These are phyloP conservation scores for Actias luna DNA, from an alignment of 2,888 invertebrate genomes.

Conservation along the genomic window DNA sequence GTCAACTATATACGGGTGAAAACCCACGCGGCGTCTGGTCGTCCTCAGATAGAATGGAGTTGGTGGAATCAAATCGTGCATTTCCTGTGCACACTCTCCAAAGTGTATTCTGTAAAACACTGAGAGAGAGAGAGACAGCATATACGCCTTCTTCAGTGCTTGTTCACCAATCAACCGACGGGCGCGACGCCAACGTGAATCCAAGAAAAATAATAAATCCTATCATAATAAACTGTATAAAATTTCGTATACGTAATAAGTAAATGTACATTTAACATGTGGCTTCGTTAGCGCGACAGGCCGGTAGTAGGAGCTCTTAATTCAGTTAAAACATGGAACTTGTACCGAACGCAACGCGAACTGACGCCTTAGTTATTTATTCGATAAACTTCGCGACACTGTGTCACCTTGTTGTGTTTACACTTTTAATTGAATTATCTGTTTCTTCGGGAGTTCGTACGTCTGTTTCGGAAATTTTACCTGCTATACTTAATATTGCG, in stretches of 20 bases:
- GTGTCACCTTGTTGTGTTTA: constrained; percentile 20
- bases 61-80: too few relatives aligned
- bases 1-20: too few relatives aligned
- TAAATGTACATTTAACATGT: constrained; percentile 31
- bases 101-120: too few relatives aligned
- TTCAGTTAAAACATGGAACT: constrained; percentile 63
- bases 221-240: constrained; percentile 9
- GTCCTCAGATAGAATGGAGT: too few relatives aligned
- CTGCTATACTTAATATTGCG: neutral
- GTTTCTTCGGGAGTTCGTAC: constrained; percentile 10
- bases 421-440: constrained; percentile 14
- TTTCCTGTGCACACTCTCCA: too few relatives aligned
- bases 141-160: too few relatives aligned
- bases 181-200: too few relatives aligned
- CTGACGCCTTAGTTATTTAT: constrained; percentile 38
- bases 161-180: too few relatives aligned
- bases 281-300: constrained; percentile 69
- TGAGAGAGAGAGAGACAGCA: too few relatives aligned
- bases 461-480: neutral
- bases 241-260: constrained; percentile 37
- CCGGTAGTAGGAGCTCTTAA: constrained; percentile 65
- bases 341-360: constrained; percentile 42
- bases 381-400: constrained; percentile 23
- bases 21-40: too few relatives aligned
- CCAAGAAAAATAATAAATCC: too few relatives aligned